Conservation (phyloP, 2,888 invertebrate species). For the Lampropteryx suffumata region DNA sequence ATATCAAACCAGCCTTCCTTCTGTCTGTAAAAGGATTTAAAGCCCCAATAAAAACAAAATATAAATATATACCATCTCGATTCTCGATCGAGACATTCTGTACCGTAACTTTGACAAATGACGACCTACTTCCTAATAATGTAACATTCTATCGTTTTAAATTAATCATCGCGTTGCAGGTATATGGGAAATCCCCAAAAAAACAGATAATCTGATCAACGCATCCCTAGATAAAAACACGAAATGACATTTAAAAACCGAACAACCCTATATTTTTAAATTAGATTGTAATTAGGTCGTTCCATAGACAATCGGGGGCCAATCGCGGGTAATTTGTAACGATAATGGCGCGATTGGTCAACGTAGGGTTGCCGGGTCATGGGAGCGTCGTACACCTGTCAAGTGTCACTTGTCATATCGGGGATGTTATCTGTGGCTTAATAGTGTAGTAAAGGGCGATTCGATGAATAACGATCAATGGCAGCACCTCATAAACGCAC, state of each 20-base stretch:
- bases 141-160: too few relatives aligned
- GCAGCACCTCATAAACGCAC: too few relatives aligned
- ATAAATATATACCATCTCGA: too few relatives aligned
- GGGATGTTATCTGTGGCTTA: constrained; percentile 30
- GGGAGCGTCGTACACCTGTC: constrained; percentile 58
- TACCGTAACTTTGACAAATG: too few relatives aligned
- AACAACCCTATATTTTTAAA: constrained; percentile 22
- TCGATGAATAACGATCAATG: constrained; percentile 20
- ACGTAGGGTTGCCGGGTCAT: constrained; percentile 45
- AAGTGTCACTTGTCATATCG: constrained; percentile 46
- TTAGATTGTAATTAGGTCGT: constrained; percentile 44
- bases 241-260: constrained; percentile 19
- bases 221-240: constrained; percentile 9
- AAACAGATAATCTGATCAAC: constrained; percentile 10
- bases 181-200: neutral
- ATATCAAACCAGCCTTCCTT: too few relatives aligned
- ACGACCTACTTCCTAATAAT: too few relatives aligned
- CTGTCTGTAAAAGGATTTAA: too few relatives aligned
- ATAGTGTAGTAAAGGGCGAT: constrained; percentile 32
- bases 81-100: too few relatives aligned
- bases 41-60: too few relatives aligned
- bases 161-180: too few relatives aligned
- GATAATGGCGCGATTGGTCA: constrained; percentile 54
- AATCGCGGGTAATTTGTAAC: constrained; percentile 51
- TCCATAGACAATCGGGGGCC: constrained; percentile 44